Percentiles rank a stretch among this genome's conserved stretches.
Evolutionary conservation across 2,113 vertebrate species (phyloP).

Genomic region (Microcebus griseorufus): DNA sequence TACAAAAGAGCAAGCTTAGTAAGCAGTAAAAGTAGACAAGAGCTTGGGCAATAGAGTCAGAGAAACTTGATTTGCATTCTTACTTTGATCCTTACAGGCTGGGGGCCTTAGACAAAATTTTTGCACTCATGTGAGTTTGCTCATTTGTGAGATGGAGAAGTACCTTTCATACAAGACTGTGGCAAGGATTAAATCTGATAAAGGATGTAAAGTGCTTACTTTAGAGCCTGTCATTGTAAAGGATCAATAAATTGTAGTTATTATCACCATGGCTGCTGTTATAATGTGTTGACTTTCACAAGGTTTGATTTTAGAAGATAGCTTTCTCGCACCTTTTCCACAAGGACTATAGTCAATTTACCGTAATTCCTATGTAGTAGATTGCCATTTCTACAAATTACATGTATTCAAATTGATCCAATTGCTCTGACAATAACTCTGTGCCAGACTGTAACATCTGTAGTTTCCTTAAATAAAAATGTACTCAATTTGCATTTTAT

Average conservation of each 20-base stretch:
- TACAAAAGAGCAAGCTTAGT: not conserved
- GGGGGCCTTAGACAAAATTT: not conserved
- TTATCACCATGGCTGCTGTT: not conserved
- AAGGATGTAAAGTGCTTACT: not conserved
- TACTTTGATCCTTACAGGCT: not conserved
- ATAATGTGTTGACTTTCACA: not conserved
- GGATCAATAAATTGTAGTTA: not conserved
- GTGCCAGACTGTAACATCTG: not conserved
- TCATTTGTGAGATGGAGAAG: not conserved
- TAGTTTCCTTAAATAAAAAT: conserved; percentile 7
- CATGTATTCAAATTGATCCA: not conserved
- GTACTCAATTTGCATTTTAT: not conserved
- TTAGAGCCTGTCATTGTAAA: not conserved
- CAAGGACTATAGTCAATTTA: not conserved
- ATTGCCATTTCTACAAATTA: not conserved
- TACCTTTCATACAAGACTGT: not conserved
- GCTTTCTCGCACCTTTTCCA: not conserved
- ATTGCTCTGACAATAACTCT: not conserved
- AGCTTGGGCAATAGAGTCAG: not conserved
- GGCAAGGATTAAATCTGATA: not conserved
- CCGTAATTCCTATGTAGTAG: not conserved
- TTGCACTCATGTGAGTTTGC: not conserved
- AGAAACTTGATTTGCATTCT: not conserved
- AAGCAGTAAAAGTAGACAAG: not conserved
- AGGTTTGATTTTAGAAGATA: not conserved